These are phyloP conservation scores for Metopolophium dirhodum DNA, from an alignment of 1,140 invertebrate species.

Conservation along the genomic window DNA sequence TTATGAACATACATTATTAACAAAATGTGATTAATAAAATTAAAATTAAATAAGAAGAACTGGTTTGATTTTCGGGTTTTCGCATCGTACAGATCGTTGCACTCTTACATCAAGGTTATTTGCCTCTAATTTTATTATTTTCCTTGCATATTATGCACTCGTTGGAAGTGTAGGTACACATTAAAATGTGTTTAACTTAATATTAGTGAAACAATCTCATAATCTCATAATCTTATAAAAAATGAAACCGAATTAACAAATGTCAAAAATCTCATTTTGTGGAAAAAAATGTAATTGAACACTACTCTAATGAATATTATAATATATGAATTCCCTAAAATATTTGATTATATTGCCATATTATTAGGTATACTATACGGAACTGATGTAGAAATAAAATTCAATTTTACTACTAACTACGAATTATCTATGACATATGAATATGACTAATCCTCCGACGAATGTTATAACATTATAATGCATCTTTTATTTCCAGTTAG, in stretches of 20 bases:
- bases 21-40: neutral
- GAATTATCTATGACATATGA: neutral
- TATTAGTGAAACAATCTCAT: neutral
- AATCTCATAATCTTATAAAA: neutral
- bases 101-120: slow-evolving; percentile 41
- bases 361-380: neutral
- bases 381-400: neutral
- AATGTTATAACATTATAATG: too few relatives aligned
- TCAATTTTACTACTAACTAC: neutral
- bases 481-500: neutral
- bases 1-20: neutral
- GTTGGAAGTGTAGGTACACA: neutral
- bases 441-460: too few relatives aligned
- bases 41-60: slow-evolving; percentile 23
- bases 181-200: slow-evolving; percentile 1
- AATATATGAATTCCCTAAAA: neutral
- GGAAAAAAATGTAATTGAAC: neutral
- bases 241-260: neutral
- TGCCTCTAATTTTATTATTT: neutral
- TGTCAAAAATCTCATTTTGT: neutral
- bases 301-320: neutral
- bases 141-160: neutral
- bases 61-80: slow-evolving; percentile 52
- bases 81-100: slow-evolving; percentile 44
- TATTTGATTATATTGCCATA: neutral